Conservation (phyloP, 2,888 invertebrate genomes). For the Ashinkailepas kermadecensis region DNA sequence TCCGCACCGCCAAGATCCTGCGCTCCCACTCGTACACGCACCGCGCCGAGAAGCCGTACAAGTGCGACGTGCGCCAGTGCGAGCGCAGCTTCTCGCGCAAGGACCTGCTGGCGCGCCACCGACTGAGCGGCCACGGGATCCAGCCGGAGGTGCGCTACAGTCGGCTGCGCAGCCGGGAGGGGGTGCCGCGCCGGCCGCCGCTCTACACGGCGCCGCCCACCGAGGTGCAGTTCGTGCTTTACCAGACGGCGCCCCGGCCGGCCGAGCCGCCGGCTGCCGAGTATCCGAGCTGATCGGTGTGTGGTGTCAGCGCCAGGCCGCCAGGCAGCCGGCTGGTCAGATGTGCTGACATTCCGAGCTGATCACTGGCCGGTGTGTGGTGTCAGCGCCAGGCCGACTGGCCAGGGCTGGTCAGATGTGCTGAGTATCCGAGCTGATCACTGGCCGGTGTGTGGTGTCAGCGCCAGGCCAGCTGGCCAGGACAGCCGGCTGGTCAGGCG, state of each 20-base stretch:
- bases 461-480: too few species aligned
- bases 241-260: background rate
- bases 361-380: too few species aligned
- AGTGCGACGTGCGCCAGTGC: constrained; percentile 7
- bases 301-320: too few species aligned
- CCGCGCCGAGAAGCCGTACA: constrained; percentile 13
- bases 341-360: too few species aligned
- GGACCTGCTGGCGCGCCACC: constrained; percentile 21
- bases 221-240: background rate
- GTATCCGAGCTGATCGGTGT: too few species aligned
- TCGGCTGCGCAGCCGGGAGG: background rate
- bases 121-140: background rate
- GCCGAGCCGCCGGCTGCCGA: too few species aligned
- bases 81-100: background rate
- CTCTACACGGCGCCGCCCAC: background rate
- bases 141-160: background rate
- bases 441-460: too few species aligned
- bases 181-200: background rate
- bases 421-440: too few species aligned
- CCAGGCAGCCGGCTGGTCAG: too few species aligned
- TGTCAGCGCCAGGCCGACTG: too few species aligned
- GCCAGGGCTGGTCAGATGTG: too few species aligned
- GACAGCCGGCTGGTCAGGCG: too few species aligned
- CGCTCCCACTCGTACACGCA: constrained; percentile 10
- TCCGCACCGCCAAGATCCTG: constrained; percentile 14